Conservation (phyloP, 2,888 invertebrate genomes). For the Cheilosia pagana region DNA sequence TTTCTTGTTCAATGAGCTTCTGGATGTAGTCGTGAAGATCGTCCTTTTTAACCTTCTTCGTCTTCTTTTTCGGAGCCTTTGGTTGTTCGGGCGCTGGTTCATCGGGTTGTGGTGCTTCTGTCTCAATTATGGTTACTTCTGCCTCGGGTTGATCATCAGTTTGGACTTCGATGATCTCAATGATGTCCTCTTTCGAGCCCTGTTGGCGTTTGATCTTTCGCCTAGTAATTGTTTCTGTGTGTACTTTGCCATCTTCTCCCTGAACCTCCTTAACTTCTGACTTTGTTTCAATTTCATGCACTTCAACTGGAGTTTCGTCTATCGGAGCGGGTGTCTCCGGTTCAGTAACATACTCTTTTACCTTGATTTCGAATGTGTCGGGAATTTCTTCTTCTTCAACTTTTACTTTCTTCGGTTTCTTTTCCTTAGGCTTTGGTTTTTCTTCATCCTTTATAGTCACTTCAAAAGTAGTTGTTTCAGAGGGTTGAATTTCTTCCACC, state of each 20-base stretch:
- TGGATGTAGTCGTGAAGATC: slow-evolving; percentile 80
- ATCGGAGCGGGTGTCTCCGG: slow-evolving; percentile 73
- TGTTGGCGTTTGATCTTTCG: slow-evolving; percentile 82
- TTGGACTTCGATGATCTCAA: slow-evolving; percentile 82
- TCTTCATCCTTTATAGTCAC: slow-evolving; percentile 57
- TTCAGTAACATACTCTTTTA: slow-evolving; percentile 77
- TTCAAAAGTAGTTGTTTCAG: slow-evolving; percentile 39
- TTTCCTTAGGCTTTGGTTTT: slow-evolving; percentile 58
- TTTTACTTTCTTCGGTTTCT: slow-evolving; percentile 55
- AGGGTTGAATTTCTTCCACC: slow-evolving; percentile 36
- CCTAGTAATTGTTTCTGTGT: slow-evolving; percentile 83
- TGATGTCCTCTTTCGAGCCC: slow-evolving; percentile 81
- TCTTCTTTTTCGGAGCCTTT: slow-evolving; percentile 80
- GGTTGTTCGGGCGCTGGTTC: slow-evolving; percentile 79
- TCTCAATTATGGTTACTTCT: slow-evolving; percentile 79
- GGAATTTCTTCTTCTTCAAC: slow-evolving; percentile 74
- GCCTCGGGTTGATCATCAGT: slow-evolving; percentile 81
- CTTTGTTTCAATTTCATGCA: slow-evolving; percentile 82
- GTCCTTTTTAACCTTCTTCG: slow-evolving; percentile 80
- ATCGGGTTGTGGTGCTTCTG: slow-evolving; percentile 77
- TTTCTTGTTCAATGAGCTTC: slow-evolving; percentile 80
- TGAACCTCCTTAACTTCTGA: slow-evolving; percentile 82
- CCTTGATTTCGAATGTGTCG: slow-evolving; percentile 77
- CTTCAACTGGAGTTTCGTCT: slow-evolving; percentile 73
- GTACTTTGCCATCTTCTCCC: slow-evolving; percentile 82